Percentiles rank a stretch among this genome's conserved stretches.
Evolutionary conservation across 2,888 invertebrate genomes (phyloP).

Genomic region (Atherix ibis): DNA sequence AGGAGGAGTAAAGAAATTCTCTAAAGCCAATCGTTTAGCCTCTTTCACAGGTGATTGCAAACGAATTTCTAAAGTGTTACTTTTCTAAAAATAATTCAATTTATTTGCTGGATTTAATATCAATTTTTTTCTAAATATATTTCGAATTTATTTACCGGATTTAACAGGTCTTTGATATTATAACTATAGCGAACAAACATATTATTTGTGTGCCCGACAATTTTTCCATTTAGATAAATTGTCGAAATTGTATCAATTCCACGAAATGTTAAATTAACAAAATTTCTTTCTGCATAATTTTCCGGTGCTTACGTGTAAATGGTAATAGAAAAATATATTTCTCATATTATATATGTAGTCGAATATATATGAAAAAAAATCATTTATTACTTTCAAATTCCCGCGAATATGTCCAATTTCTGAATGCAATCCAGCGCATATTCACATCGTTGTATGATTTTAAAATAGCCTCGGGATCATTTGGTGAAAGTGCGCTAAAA

Average conservation of each 20-base stretch:
- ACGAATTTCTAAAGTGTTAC: no score
- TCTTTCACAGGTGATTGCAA: constrained; percentile 51
- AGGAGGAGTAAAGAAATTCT: constrained; percentile 39
- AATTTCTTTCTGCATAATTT: constrained; percentile 19
- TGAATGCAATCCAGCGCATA: constrained; percentile 68
- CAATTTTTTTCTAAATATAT: no score
- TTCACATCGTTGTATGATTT: constrained; percentile 57
- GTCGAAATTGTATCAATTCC: constrained; percentile 75
- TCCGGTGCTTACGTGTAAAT: constrained; percentile 21
- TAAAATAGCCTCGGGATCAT: constrained; percentile 27
- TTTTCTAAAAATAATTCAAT: no score
- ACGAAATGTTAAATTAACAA: constrained; percentile 47
- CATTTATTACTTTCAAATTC: constrained; percentile 52
- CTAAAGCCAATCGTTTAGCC: constrained; percentile 35
- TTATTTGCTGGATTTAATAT: no score
- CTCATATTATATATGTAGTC: constrained; percentile 2
- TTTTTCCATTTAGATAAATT: constrained; percentile 53
- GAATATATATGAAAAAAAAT: no score
- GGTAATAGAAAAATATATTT: not conserved
- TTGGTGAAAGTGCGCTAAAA: constrained; percentile 17
- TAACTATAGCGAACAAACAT: constrained; percentile 73
- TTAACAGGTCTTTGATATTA: constrained; percentile 43
- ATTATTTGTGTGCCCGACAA: constrained; percentile 53
- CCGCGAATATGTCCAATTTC: constrained; percentile 61
- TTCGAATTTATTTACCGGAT: no score